Conservation (phyloP, 2,797 vertebrate genomes). For the Triplophysa yarkandensis region DNA sequence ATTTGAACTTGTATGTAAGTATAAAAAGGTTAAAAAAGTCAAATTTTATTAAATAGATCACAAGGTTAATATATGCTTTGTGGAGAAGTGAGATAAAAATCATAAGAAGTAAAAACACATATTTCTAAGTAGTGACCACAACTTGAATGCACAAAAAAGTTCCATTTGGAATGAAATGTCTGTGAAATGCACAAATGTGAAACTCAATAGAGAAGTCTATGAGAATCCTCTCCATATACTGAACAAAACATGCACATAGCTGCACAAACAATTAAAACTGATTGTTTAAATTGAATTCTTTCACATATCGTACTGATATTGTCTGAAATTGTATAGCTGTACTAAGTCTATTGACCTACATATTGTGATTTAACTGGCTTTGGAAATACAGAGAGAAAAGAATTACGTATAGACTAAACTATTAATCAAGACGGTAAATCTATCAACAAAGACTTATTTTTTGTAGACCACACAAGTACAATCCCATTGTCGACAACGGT, state of each 20-base stretch:
- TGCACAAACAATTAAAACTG: background rate
- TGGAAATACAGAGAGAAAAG: background rate
- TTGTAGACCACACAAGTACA: constrained; percentile 60
- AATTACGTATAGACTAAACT: constrained; percentile 7
- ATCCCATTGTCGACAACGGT: constrained; percentile 12
- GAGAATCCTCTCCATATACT: background rate
- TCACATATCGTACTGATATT: background rate
- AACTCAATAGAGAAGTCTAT: too few species aligned
- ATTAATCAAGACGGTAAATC: constrained; percentile 5
- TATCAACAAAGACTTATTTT: constrained; percentile 37
- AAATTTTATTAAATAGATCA: too few species aligned
- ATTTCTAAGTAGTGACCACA: too few species aligned
- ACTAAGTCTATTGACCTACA: background rate
- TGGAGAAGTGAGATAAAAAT: too few species aligned
- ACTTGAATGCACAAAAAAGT: too few species aligned
- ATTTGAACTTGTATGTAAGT: too few species aligned
- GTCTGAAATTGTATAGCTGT: background rate
- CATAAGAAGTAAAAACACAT: too few species aligned
- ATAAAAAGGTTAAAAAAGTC: too few species aligned
- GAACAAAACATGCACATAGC: too few species aligned
- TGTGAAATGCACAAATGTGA: too few species aligned
- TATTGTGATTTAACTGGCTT: background rate
- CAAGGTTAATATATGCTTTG: too few species aligned
- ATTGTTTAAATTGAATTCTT: background rate
- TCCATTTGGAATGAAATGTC: too few species aligned